Conservation (phyloP, 2,888 invertebrate species). For the Patella pellucida region DNA sequence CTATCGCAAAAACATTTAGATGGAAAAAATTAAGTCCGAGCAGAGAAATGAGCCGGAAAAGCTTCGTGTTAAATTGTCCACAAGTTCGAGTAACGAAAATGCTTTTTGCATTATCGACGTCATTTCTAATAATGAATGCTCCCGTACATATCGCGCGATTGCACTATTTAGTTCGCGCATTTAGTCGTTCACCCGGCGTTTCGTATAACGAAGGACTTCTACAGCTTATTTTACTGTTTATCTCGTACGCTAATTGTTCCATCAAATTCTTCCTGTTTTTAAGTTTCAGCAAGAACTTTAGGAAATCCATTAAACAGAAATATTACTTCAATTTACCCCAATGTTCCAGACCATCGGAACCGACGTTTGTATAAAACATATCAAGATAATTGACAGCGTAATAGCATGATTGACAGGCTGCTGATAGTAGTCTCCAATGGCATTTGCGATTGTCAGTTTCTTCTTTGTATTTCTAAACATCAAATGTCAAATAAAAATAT, state of each 20-base stretch:
- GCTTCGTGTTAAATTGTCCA: constrained; percentile 17
- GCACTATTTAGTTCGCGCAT: constrained; percentile 33
- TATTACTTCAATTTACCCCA: neutral
- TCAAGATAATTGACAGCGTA: too few relatives aligned
- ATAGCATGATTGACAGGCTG: too few relatives aligned
- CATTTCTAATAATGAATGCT: constrained; percentile 37
- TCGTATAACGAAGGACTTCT: constrained; percentile 28
- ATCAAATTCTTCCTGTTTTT: constrained; percentile 43
- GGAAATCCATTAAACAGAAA: constrained; percentile 24
- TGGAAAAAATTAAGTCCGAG: neutral
- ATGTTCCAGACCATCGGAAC: neutral
- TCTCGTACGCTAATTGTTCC: constrained; percentile 37
- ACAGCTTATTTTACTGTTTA: constrained; percentile 33
- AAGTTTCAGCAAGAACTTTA: constrained; percentile 39
- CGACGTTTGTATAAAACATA: neutral
- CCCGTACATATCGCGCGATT: constrained; percentile 41
- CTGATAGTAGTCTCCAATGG: too few relatives aligned
- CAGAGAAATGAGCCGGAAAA: neutral
- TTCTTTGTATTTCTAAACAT: too few relatives aligned
- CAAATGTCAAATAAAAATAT: too few relatives aligned
- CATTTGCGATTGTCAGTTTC: too few relatives aligned
- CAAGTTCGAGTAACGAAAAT: constrained; percentile 41
- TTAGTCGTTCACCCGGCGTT: neutral
- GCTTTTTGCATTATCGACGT: constrained; percentile 40
- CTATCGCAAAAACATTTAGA: constrained; percentile 23